Percentiles rank a stretch among this genome's conserved stretches.
phyloP scores from a whole-genome alignment of 2,113 vertebrate species.

The Notechis scutatus region DNA sequence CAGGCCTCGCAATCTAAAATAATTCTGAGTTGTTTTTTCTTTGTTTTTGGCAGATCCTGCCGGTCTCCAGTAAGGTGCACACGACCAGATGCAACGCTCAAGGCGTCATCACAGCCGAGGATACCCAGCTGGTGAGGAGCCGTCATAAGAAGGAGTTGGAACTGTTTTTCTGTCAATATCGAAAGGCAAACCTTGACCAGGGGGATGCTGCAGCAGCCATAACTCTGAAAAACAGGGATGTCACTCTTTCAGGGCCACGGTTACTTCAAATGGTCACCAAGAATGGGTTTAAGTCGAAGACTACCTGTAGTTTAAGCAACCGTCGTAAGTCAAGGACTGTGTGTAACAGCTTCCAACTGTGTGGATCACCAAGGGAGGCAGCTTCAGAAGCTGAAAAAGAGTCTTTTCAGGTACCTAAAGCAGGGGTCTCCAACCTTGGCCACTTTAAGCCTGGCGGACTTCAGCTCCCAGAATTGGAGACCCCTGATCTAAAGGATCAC shows the following conservation, averaged over 20 bases:
- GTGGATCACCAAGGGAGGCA: background rate
- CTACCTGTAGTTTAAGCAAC: no score
- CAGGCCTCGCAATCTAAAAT: background rate
- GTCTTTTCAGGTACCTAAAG: background rate
- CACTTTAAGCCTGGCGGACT: no score
- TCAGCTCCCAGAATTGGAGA: no score
- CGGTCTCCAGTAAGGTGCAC: slow-evolving; percentile 93
- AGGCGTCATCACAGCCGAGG: slow-evolving; percentile 79
- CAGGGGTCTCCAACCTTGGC: no score
- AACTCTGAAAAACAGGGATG: no score
- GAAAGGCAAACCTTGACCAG: no score
- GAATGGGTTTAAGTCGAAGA: no score
- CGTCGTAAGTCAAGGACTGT: background rate
- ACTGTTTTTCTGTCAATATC: background rate
- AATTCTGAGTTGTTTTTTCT: background rate
- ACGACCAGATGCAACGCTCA: slow-evolving; percentile 83
- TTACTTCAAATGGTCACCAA: no score
- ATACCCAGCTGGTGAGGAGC: slow-evolving; percentile 82
- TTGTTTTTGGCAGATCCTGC: slow-evolving; percentile 80
- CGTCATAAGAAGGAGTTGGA: background rate
- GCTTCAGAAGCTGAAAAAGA: background rate
- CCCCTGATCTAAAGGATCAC: background rate
- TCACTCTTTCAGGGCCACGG: no score
- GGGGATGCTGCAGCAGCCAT: no score
- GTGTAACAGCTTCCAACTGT: background rate